Evolutionary conservation across 64 coral and sea anemone species (phyloP).

Genomic region (Porites australiensis): DNA sequence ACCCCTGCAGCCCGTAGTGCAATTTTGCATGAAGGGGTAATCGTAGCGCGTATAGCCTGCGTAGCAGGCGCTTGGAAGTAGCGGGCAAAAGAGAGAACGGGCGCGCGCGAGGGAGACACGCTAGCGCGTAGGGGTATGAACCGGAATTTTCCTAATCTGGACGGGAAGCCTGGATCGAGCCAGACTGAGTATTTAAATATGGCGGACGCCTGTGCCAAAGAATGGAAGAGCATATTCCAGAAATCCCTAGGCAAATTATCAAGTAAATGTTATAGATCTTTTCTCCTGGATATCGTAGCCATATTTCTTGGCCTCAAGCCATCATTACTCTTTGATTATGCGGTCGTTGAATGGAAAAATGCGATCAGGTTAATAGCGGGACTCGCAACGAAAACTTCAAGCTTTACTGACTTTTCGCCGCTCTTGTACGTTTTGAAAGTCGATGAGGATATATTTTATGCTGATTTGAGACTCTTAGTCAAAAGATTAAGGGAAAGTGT

Average conservation of each 20-base stretch:
- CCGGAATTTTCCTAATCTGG: not conserved
- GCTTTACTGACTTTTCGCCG: not conserved
- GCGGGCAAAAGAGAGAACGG: too few relatives aligned
- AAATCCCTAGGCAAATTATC: conserved; percentile 47
- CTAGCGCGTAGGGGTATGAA: too few relatives aligned
- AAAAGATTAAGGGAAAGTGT: conserved; percentile 17
- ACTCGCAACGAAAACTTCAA: not conserved
- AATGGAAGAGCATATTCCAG: conserved; percentile 26
- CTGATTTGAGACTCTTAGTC: not conserved
- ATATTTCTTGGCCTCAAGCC: conserved; percentile 43
- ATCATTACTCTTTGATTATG: conserved; percentile 63
- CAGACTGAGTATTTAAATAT: not conserved
- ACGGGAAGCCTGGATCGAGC: not conserved
- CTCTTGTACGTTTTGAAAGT: conserved; percentile 19
- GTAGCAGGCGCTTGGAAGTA: too few relatives aligned
- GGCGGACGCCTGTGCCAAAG: not conserved
- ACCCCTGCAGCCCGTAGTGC: too few relatives aligned
- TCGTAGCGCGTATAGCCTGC: too few relatives aligned
- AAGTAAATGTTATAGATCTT: not conserved
- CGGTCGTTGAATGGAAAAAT: conserved; percentile 8
- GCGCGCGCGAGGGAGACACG: too few relatives aligned
- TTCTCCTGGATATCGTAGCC: conserved; percentile 26
- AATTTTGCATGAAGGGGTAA: too few relatives aligned
- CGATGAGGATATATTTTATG: conserved; percentile 35
- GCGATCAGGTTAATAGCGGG: not conserved